phyloP scores from a whole-genome alignment of 1,140 invertebrate species.

The Solen grandis region DNA sequence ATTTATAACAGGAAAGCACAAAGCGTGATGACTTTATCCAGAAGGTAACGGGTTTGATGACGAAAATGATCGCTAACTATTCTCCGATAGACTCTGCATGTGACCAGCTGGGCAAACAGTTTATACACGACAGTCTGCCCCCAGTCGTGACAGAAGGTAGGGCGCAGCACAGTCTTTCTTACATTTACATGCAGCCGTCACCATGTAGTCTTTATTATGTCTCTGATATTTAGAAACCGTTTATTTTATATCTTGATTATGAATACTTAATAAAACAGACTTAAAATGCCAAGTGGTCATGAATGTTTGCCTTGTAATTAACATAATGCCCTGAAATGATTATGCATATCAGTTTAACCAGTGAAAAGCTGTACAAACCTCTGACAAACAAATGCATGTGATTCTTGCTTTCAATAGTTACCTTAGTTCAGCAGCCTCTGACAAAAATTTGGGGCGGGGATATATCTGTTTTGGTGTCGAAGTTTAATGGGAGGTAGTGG shows the following conservation, averaged over 20 bases:
- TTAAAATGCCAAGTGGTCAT: not conserved
- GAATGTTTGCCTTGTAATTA: too few relatives aligned
- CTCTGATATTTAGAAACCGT: not conserved
- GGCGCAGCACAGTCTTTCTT: conserved; percentile 6
- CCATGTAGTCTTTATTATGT: not conserved
- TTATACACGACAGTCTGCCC: conserved; percentile 93
- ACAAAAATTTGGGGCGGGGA: too few relatives aligned
- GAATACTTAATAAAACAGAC: not conserved
- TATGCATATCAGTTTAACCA: too few relatives aligned
- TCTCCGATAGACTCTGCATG: conserved; percentile 90
- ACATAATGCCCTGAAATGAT: too few relatives aligned
- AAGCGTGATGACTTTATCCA: conserved; percentile 83
- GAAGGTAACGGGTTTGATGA: conserved; percentile 80
- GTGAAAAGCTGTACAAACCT: too few relatives aligned
- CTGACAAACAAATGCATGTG: too few relatives aligned
- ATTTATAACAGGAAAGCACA: conserved; percentile 69
- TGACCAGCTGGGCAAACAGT: conserved; percentile 91
- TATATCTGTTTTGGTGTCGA: too few relatives aligned
- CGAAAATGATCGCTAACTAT: conserved; percentile 85
- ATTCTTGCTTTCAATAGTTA: too few relatives aligned
- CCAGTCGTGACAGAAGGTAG: conserved; percentile 86
- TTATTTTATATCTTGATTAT: not conserved
- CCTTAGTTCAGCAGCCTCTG: too few relatives aligned
- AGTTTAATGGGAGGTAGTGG: too few relatives aligned
- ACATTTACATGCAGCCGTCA: not conserved